A percentile compares a stretch with the other conserved stretches of the same genome.
Evolutionary conservation across 2,888 invertebrate species (phyloP).

Genomic region (Erebia epiphron): DNA sequence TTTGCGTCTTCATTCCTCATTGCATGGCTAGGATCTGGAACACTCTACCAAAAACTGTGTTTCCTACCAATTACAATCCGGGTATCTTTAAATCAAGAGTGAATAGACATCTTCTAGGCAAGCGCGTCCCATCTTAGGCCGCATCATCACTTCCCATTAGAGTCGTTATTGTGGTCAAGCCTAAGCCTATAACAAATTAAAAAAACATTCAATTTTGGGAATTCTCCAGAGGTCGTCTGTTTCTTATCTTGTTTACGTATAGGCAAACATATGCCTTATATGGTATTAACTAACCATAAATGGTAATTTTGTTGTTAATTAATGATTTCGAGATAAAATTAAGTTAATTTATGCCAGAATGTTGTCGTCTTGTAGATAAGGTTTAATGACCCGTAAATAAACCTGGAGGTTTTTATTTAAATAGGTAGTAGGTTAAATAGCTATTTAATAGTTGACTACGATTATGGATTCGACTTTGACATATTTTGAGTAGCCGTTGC

Average conservation of each 20-base stretch:
- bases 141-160: no score
- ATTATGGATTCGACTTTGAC: neutral
- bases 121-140: no score
- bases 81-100: no score
- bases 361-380: neutral
- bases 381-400: neutral
- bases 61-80: no score
- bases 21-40: no score
- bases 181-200: no score
- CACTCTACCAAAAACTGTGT: no score
- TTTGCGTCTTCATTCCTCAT: no score
- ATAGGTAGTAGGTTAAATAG: neutral
- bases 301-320: neutral
- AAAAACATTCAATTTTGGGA: neutral
- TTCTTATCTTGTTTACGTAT: neutral
- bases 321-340: slow-evolving; percentile 12
- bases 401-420: neutral
- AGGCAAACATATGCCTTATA: neutral
- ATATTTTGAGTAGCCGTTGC: no score
- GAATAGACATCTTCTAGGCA: no score
- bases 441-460: neutral
- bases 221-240: slow-evolving; percentile 7
- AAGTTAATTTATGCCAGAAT: slow-evolving; percentile 5
- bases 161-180: no score
- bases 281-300: neutral